A percentile compares a stretch with the other conserved stretches of the same genome.
phyloP scores from a whole-genome alignment of 2,797 vertebrate genomes.

The Neosilurus hyrtlii region DNA sequence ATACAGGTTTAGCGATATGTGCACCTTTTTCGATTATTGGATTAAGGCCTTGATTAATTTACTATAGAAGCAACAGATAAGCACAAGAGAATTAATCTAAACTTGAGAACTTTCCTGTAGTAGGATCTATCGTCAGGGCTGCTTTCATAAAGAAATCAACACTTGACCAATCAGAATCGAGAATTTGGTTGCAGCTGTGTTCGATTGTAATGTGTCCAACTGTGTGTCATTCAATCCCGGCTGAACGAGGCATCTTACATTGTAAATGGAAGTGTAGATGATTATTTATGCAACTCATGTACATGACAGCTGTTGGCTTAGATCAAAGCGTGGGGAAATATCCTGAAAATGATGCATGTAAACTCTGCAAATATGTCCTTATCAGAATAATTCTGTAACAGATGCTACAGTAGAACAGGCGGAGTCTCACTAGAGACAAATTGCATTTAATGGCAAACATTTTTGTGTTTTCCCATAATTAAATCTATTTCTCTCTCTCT shows the following conservation, averaged over 20 bases:
- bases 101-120: not conserved
- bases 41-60: not conserved
- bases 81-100: not conserved
- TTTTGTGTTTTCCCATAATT: not conserved
- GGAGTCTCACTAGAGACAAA: not conserved
- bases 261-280: too few relatives aligned
- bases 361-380: not conserved
- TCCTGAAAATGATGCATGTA: not conserved
- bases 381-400: not conserved
- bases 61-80: not conserved
- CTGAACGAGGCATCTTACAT: too few relatives aligned
- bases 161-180: not conserved
- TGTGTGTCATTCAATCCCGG: not conserved
- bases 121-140: not conserved
- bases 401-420: not conserved
- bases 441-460: not conserved
- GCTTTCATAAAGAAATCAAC: not conserved
- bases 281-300: not conserved
- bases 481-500: constrained; percentile 9
- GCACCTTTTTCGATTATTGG: too few relatives aligned
- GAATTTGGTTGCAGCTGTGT: not conserved
- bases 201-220: not conserved
- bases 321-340: not conserved
- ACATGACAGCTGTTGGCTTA: not conserved
- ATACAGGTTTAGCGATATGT: too few relatives aligned